Base-by-base conservation (phyloP, 2,888 invertebrate species). In the Urechis unicinctus region DNA sequence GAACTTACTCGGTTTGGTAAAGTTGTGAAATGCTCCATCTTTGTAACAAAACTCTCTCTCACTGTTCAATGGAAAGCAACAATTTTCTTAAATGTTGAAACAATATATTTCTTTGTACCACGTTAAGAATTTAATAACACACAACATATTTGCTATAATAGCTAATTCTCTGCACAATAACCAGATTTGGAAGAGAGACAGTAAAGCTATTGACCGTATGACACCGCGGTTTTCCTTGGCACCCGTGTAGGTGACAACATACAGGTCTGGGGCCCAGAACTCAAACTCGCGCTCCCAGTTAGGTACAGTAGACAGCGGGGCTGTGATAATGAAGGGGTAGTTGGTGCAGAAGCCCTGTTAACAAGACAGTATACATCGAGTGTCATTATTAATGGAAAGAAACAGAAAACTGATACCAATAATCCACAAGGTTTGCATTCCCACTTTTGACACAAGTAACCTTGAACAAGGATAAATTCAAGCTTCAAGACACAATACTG, bases 261-360 rank as follows among this genome's bases (percentile, higher is more conserved):
- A 66, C 42, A 66, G 22, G 2, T 66, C 66, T 5, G 66, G 66
- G 2, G 64, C 66, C 66, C 66, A 66, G 47, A 64, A 62, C 56
- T 64, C 61, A 57, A 66, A 66, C 52, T 66, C 66, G 24, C 66
- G 31, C 51, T 66, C 66, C 66, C 66, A 66, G 56, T 66, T 66
- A 4, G 63, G 52, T 4, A 66, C 61, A 0, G 66, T 66, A 22
- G 62, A 62, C 46, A 66, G 52, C 1, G 66, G 66, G 3, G 63
- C 66, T 45, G 57, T 59, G 30, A 66, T 56, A 42, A 66, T 50
- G 53, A 66, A 65, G 1, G 66, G 66, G 21, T 62, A 62, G 17
- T 22, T 28, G 2, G 50, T 53, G 6, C 50, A 31, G 52, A 55
- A 60, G 21, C 62, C 62, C 64, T 64, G 54, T 17, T n/a, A n/a